Evolutionary conservation across 2,113 vertebrate species (phyloP).

Genomic region (Nothocercus julius): DNA sequence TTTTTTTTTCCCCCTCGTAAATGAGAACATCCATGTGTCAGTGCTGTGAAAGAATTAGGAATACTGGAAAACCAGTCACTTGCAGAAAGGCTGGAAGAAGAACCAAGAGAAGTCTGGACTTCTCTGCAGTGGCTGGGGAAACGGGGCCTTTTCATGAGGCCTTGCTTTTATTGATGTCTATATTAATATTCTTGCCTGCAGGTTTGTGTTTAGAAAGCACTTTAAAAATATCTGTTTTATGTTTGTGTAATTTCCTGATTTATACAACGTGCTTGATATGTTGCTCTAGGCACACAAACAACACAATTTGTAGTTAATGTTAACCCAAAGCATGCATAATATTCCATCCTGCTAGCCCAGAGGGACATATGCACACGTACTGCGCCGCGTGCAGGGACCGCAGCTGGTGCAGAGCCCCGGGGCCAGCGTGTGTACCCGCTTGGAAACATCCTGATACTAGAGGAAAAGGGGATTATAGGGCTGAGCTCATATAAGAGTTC

Average conservation of each 20-base stretch:
- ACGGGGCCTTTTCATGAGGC: fast-evolving
- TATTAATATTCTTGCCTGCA: slow-evolving; percentile 30
- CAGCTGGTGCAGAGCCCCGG: slow-evolving; percentile 30
- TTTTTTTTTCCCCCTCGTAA: not conserved
- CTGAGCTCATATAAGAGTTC: not conserved
- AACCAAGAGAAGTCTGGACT: not conserved
- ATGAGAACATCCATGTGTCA: not conserved
- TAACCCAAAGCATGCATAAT: not conserved
- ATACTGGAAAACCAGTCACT: not conserved
- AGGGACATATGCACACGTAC: not conserved
- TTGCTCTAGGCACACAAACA: slow-evolving; percentile 46
- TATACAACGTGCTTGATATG: not conserved
- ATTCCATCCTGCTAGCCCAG: not conserved
- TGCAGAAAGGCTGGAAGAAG: not conserved
- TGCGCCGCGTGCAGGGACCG: not conserved
- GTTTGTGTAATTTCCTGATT: slow-evolving; percentile 39
- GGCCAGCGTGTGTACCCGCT: not conserved
- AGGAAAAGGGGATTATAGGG: not conserved
- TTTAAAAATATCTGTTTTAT: slow-evolving; percentile 21
- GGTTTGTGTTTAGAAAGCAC: slow-evolving; percentile 26
- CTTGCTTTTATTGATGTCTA: not conserved
- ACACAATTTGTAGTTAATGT: not conserved
- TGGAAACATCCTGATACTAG: slow-evolving; percentile 6
- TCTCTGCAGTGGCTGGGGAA: not conserved
- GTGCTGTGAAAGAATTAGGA: not conserved